Evolutionary conservation across 2,888 invertebrate species (phyloP).

Genomic region (Callyntrura guangdongensis): DNA sequence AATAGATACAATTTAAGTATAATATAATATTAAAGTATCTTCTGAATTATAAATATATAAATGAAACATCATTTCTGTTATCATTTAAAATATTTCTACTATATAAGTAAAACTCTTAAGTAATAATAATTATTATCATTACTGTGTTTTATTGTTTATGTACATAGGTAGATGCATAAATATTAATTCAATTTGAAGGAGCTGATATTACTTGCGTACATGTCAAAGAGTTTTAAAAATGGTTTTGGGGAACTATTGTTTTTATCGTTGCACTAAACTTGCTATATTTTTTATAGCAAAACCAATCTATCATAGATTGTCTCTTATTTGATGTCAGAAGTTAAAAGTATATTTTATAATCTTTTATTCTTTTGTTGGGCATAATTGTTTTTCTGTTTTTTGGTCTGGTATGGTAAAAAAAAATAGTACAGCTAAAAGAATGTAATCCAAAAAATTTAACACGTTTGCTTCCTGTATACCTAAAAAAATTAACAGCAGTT

Average conservation of each 20-base stretch:
- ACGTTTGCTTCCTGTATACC: slow-evolving; percentile 65
- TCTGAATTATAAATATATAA: slow-evolving; percentile 14
- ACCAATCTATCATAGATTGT: neutral
- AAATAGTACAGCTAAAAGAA: slow-evolving; percentile 8
- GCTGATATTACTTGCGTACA: slow-evolving; percentile 71
- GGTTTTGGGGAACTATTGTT: slow-evolving; percentile 70
- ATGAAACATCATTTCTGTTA: slow-evolving; percentile 22
- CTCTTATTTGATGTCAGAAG: neutral
- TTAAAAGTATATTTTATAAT: neutral
- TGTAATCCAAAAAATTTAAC: slow-evolving; percentile 47
- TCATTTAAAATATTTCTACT: slow-evolving; percentile 20
- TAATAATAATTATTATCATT: slow-evolving; percentile 21
- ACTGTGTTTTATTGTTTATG: slow-evolving; percentile 33
- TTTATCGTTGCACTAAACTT: neutral
- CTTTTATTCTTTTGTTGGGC: neutral
- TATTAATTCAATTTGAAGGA: neutral
- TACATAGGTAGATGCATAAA: neutral
- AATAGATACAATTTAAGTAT: neutral
- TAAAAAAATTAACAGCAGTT: slow-evolving; percentile 43
- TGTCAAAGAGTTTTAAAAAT: slow-evolving; percentile 62
- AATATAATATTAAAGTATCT: neutral
- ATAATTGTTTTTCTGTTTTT: neutral
- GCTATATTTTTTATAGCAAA: neutral
- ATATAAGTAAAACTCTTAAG: neutral
- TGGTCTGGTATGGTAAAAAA: neutral